phyloP scores from a whole-genome alignment of 2,888 invertebrate species.

The Melieria crassipennis region DNA sequence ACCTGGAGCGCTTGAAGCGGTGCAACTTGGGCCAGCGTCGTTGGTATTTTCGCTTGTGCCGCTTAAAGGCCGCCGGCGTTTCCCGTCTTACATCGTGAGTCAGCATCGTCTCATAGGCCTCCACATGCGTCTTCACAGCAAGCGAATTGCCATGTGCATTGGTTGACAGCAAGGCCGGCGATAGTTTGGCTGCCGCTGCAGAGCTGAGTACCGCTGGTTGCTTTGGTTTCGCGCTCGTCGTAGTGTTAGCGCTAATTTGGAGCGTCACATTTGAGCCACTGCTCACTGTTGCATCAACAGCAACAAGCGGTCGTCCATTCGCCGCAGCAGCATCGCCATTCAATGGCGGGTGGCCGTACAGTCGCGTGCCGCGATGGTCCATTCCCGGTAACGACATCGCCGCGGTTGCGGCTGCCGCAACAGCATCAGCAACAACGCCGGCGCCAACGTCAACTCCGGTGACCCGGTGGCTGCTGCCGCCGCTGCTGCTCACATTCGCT shows the following conservation, averaged over 20 bases:
- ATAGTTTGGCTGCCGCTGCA: background rate
- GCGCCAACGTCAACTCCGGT: background rate
- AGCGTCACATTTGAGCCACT: background rate
- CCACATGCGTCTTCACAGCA: too few relatives aligned
- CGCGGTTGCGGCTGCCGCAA: slow-evolving; percentile 17
- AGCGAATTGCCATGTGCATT: too few relatives aligned
- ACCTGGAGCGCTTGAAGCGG: slow-evolving; percentile 43
- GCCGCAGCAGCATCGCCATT: background rate
- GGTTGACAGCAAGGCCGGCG: too few relatives aligned
- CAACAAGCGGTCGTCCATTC: slow-evolving; percentile 2
- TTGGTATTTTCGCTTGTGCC: slow-evolving; percentile 40
- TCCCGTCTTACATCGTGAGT: background rate
- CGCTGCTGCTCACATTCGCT: slow-evolving; percentile 27
- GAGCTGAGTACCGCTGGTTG: slow-evolving; percentile 7
- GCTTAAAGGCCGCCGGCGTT: slow-evolving; percentile 32
- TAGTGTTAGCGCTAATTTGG: slow-evolving; percentile 26
- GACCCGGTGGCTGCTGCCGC: background rate
- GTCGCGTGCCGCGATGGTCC: slow-evolving; percentile 21
- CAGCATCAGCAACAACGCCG: slow-evolving; percentile 21
- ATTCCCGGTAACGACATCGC: slow-evolving; percentile 19
- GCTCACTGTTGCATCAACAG: slow-evolving; percentile 1
- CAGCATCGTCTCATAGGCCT: too few relatives aligned
- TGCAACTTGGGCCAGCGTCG: slow-evolving; percentile 46
- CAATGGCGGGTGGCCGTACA: background rate
- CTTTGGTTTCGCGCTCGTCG: slow-evolving; percentile 24